Conservation (phyloP, 2,797 vertebrate species). For the Gobio occitaniae region DNA sequence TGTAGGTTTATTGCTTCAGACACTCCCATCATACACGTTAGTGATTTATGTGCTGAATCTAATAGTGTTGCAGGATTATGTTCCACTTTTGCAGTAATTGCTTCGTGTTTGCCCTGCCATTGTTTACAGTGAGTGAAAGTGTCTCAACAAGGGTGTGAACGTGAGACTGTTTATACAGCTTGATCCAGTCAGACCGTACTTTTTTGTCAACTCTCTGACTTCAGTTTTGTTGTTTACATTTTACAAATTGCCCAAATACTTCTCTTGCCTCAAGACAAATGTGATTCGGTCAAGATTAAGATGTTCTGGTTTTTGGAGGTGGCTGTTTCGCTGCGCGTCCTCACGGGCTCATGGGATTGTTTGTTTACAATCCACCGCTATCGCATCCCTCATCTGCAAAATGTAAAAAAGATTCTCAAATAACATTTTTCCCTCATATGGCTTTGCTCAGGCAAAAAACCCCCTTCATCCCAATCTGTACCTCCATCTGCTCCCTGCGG, state of each 20-base stretch:
- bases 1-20: slow-evolving; percentile 28
- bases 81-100: slow-evolving; percentile 27
- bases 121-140: slow-evolving; percentile 16
- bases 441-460: slow-evolving; percentile 70
- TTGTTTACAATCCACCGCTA: slow-evolving; percentile 58
- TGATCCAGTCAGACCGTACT: not conserved
- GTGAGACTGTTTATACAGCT: slow-evolving; percentile 30
- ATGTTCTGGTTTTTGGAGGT: not conserved
- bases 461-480: slow-evolving; percentile 72
- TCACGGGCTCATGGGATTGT: slow-evolving; percentile 46
- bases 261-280: slow-evolving; percentile 16
- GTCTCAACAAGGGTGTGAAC: slow-evolving; percentile 39
- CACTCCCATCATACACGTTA: slow-evolving; percentile 16
- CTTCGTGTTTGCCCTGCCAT: slow-evolving; percentile 3
- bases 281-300: not conserved
- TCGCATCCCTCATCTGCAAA: slow-evolving; percentile 59
- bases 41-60: slow-evolving; percentile 17
- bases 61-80: not conserved
- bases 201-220: slow-evolving; percentile 47
- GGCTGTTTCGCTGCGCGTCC: not conserved
- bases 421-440: slow-evolving; percentile 67
- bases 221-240: slow-evolving; percentile 43
- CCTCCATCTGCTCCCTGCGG: slow-evolving; percentile 76
- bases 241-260: slow-evolving; percentile 27
- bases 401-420: slow-evolving; percentile 66